Conservation (phyloP, 2,113 vertebrate genomes). For the Malurus elegans region DNA sequence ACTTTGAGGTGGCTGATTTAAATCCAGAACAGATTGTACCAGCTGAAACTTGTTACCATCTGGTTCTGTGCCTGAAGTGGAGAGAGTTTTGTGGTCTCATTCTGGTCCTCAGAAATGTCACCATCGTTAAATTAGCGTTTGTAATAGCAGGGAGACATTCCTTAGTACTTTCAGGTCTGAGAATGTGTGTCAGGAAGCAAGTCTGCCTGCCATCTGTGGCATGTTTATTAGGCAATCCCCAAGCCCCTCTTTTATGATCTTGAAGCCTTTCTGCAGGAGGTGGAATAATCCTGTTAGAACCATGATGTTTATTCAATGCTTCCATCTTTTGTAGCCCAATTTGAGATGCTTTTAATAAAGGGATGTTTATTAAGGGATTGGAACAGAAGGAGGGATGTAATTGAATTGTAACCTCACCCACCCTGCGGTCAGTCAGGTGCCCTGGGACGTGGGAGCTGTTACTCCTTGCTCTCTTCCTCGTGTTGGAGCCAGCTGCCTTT, state of each 20-base stretch:
- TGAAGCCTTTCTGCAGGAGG: neutral
- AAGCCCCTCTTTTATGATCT: neutral
- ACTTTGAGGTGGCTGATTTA: neutral
- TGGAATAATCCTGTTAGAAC: neutral
- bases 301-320: neutral
- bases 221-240: neutral
- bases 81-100: conserved; percentile 51
- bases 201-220: conserved; percentile 40
- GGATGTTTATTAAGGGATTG: neutral
- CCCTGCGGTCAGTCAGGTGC: neutral
- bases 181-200: neutral
- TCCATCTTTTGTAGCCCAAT: neutral
- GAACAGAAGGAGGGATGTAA: neutral
- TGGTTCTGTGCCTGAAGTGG: conserved; percentile 38
- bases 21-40: conserved; percentile 14
- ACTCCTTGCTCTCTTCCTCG: accelerated
- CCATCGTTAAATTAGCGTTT: neutral
- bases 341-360: neutral
- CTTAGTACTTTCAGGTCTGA: neutral
- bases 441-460: accelerated
- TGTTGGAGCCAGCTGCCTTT: neutral
- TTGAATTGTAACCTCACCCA: accelerated
- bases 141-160: conserved; percentile 12
- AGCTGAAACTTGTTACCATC: conserved; percentile 26
- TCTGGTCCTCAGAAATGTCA: conserved; percentile 47